Percentiles rank a stretch among this genome's conserved stretches.
Evolutionary conservation across 2,888 invertebrate species (phyloP).

Genomic region (Drosophila tanythrix): DNA sequence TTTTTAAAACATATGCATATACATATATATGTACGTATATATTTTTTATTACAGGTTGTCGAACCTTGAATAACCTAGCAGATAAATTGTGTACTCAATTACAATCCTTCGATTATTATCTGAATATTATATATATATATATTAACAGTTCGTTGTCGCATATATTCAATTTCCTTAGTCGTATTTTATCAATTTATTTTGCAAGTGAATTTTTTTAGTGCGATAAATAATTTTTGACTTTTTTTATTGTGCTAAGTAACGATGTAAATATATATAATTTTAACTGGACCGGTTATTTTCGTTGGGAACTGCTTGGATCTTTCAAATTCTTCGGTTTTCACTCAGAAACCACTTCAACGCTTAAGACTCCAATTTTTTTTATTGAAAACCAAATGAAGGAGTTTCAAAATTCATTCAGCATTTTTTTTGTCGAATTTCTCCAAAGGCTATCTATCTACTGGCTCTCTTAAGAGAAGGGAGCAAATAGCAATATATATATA

Average conservation of each 20-base stretch:
- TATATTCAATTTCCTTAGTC: conserved; percentile 1
- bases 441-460: not conserved
- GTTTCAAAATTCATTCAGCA: not conserved
- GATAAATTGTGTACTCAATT: not conserved
- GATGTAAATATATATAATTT: not conserved
- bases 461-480: not conserved
- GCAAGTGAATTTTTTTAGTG: not conserved
- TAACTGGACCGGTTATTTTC: not conserved
- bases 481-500: not conserved
- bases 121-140: not conserved
- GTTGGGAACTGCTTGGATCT: not conserved
- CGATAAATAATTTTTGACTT: not conserved
- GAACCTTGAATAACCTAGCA: conserved; percentile 18
- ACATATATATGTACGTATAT: not conserved
- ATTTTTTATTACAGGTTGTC: not conserved
- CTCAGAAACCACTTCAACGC: not conserved
- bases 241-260: not conserved
- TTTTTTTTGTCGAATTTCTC: not conserved
- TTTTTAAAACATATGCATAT: conserved; percentile 13
- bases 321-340: not conserved
- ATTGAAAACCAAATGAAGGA: not conserved
- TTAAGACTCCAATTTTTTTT: not conserved
- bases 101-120: not conserved
- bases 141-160: not conserved
- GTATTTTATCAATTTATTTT: conserved; percentile 10